Evolutionary conservation across 2,888 invertebrate species (phyloP), one percentile per base, ranked within the genome.

Genomic region (Pristionchus entomophagus): DNA sequence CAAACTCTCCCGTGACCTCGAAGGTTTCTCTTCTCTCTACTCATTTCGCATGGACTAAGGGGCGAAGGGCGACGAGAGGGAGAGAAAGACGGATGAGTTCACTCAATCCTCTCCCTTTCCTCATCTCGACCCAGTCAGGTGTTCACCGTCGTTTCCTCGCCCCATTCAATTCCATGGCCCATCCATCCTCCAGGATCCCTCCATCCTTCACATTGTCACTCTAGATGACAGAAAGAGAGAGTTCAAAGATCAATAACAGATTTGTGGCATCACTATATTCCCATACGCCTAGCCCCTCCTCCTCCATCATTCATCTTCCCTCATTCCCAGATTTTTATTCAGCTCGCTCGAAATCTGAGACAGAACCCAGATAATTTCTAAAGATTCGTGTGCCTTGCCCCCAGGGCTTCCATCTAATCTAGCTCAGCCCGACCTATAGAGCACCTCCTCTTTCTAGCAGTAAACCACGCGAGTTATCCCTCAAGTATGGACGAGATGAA

Each of bases 1-100:
- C 65, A 65, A 65, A 65, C 29, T n/a, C 65, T 35, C 41, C 41
- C 73, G 41, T 73, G 73, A 41, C 73, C 73, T 73, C 41, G 73
- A n/a, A 26, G n/a, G 12, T 69, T 22, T 19, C 38, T n/a, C 35
- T 45, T 26, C 41, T 10, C 26, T 26, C 73, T 41, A 12, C 73
- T 73, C 65, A 65, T 65, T 65, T 65, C 65, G 35, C 73, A 73
- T 73, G 73, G 73, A 73, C 73, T 35, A 65, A 65, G 65, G 35
- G 65, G 4, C 12, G 35, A 19, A 19, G 19, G 65, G 35, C 19
- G 8, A 35, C 17, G 35, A 35, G 19, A 19, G 73, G n/a, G 73
- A 73, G 73, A 41, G n/a, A 41, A 41, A 45, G 73, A 45, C 22
- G 73, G 73, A 73, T 73, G 73, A 73, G 41, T 26, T n/a, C 26